Percentiles rank a stretch among this genome's conserved stretches.
Evolutionary conservation across 2,113 vertebrate genomes (phyloP).

Genomic region (Carassius carassius): DNA sequence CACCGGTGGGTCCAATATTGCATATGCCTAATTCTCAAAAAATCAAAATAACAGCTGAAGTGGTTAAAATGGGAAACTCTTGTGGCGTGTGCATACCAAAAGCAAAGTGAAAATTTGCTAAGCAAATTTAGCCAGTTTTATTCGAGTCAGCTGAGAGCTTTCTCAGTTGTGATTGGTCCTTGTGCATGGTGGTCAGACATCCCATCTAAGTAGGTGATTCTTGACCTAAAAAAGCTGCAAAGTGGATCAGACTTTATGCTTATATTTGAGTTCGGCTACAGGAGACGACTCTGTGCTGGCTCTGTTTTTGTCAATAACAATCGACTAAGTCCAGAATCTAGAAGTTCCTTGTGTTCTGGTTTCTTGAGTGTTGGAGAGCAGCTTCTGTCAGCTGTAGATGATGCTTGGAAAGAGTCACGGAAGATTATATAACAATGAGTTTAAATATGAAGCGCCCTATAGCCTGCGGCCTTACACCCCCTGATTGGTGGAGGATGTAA

Average conservation of each 20-base stretch:
- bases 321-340: background rate
- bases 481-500: slow-evolving; percentile 54
- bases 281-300: background rate
- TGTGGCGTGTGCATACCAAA: too few species aligned
- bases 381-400: background rate
- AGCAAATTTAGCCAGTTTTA: too few species aligned
- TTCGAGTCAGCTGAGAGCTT: too few species aligned
- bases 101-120: too few species aligned
- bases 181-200: too few species aligned
- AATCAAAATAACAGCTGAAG: too few species aligned
- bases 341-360: background rate
- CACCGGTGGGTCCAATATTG: too few species aligned
- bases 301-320: background rate
- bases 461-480: slow-evolving; percentile 49
- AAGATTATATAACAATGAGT: background rate
- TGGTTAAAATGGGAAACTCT: too few species aligned
- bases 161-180: too few species aligned
- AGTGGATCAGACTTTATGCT: background rate
- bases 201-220: too few species aligned
- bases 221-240: background rate
- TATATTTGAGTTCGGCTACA: background rate
- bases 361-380: background rate
- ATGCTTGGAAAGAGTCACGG: background rate
- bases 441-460: background rate
- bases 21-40: too few species aligned